These are phyloP conservation scores for Drosophila simulans DNA, from an alignment of 1,140 invertebrate species.

Conservation along the genomic window DNA sequence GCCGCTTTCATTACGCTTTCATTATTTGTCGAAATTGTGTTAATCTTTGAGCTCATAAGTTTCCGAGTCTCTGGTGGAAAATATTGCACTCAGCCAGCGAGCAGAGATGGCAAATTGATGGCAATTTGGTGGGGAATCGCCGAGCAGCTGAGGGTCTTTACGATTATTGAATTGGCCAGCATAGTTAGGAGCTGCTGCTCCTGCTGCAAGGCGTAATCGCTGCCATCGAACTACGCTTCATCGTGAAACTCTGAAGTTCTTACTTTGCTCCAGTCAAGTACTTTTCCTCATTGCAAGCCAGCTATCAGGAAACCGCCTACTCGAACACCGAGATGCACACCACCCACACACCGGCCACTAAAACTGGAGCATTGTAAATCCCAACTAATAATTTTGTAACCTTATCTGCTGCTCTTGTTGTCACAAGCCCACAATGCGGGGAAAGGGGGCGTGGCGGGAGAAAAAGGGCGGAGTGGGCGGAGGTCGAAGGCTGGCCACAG, in stretches of 20 bases:
- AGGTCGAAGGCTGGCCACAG: slow-evolving; percentile 43
- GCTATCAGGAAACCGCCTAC: slow-evolving; percentile 30
- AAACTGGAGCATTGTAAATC: slow-evolving; percentile 80
- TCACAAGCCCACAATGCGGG: slow-evolving; percentile 42
- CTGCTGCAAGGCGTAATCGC: slow-evolving; percentile 37
- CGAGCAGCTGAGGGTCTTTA: slow-evolving; percentile 22
- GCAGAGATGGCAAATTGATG: slow-evolving; percentile 61
- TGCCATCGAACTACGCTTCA: neutral
- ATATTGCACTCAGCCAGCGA: slow-evolving; percentile 26
- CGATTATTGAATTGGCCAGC: slow-evolving; percentile 61
- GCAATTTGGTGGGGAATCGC: slow-evolving; percentile 47
- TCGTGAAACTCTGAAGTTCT: neutral
- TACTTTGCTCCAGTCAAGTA: neutral
- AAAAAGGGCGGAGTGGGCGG: slow-evolving; percentile 5
- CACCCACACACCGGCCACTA: slow-evolving; percentile 34
- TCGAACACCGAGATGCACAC: slow-evolving; percentile 12
- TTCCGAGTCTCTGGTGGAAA: slow-evolving; percentile 31
- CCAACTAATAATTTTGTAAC: slow-evolving; percentile 83
- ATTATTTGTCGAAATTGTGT: slow-evolving; percentile 82
- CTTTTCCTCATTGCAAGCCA: neutral
- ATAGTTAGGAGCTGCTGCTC: slow-evolving; percentile 9
- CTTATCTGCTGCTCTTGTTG: slow-evolving; percentile 75
- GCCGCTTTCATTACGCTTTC: slow-evolving; percentile 71
- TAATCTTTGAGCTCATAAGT: slow-evolving; percentile 71
- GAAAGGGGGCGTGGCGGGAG: neutral